These are phyloP conservation scores for Trachelipus rathkii DNA, from an alignment of 1,140 invertebrate species.

Conservation along the genomic window DNA sequence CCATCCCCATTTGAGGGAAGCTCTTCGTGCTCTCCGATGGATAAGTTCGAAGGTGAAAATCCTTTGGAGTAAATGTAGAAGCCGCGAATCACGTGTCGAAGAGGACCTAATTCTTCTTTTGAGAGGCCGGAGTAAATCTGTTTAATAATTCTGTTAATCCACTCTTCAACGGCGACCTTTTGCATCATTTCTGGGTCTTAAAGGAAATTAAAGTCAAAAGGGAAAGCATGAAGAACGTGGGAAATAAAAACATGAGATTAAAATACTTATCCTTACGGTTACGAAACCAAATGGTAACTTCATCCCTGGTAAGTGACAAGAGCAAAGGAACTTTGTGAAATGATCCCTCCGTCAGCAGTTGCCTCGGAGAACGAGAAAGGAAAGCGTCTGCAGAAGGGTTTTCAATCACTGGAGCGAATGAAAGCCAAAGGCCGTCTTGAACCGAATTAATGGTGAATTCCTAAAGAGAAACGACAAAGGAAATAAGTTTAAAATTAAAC, in stretches of 20 bases:
- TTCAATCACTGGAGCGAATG: conserved; percentile 50
- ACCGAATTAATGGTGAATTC: conserved; percentile 45
- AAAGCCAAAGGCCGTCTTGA: conserved; percentile 48
- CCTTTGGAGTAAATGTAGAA: conserved; percentile 48
- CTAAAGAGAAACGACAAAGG: conserved; percentile 7
- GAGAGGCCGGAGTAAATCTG: conserved; percentile 46
- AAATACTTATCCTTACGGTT: conserved; percentile 45
- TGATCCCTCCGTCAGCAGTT: conserved; percentile 46
- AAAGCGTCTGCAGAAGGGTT: conserved; percentile 47
- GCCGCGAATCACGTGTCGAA: conserved; percentile 47
- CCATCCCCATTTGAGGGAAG: neutral
- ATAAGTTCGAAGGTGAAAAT: conserved; percentile 46
- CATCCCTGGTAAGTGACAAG: conserved; percentile 49
- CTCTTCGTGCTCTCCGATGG: neutral
- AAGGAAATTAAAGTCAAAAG: conserved; percentile 23
- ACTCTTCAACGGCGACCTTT: conserved; percentile 42
- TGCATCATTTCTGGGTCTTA: conserved; percentile 43
- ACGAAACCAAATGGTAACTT: conserved; percentile 51
- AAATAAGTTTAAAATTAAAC: too few relatives aligned
- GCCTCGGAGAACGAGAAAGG: conserved; percentile 47
- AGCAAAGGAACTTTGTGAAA: conserved; percentile 49
- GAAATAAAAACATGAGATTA: neutral
- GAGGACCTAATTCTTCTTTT: conserved; percentile 39
- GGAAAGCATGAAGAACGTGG: neutral
- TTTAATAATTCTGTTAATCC: conserved; percentile 47